These are phyloP conservation scores for Himalopsyche tibetana DNA, from an alignment of 2,888 invertebrate species.

Conservation along the genomic window DNA sequence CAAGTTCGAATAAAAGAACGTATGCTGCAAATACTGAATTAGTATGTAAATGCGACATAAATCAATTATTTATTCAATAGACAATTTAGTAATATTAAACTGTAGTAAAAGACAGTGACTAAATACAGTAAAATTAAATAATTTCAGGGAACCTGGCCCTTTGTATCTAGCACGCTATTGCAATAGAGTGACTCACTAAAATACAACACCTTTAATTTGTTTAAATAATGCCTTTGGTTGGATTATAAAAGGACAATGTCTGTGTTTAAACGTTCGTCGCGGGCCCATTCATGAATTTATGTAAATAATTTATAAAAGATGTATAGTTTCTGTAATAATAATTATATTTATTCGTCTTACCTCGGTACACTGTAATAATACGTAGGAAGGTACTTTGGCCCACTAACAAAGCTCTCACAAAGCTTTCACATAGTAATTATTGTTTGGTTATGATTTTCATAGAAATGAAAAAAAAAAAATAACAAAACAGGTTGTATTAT, in stretches of 20 bases:
- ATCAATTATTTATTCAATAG: no score
- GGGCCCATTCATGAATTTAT: constrained; percentile 57
- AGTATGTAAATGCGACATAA: no score
- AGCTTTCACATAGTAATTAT: constrained; percentile 15
- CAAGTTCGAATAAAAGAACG: no score
- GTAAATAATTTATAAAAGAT: constrained; percentile 55
- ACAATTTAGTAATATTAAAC: no score
- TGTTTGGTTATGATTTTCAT: neutral
- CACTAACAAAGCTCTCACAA: neutral
- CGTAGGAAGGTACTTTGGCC: constrained; percentile 1
- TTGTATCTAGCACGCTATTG: neutral
- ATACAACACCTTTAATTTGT: constrained; percentile 60
- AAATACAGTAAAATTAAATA: no score
- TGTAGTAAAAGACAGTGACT: no score
- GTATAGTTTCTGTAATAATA: constrained; percentile 40
- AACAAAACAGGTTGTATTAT: neutral
- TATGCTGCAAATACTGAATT: no score
- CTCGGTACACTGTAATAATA: neutral
- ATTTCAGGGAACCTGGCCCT: neutral
- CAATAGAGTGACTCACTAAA: constrained; percentile 45
- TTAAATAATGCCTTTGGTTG: constrained; percentile 58
- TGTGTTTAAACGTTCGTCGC: constrained; percentile 45
- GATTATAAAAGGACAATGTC: constrained; percentile 51
- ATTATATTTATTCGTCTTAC: constrained; percentile 28
- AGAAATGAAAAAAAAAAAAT: neutral